Conservation (phyloP, 2,888 invertebrate species). For the Volucella bombylans region DNA sequence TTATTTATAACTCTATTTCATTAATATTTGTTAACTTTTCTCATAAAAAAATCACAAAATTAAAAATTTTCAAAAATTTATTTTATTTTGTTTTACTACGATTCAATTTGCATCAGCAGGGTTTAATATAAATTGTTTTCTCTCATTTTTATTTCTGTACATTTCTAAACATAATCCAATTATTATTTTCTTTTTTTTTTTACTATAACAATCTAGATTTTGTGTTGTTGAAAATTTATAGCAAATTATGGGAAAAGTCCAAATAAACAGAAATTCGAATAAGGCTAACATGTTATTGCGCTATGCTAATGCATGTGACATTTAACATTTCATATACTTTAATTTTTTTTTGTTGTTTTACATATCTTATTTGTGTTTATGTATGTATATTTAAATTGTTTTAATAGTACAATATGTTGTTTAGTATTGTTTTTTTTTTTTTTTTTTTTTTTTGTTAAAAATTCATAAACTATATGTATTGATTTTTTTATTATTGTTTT, state of each 20-base stretch:
- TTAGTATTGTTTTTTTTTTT: not conserved
- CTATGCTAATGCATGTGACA: conserved; percentile 68
- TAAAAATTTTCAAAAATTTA: conserved; percentile 41
- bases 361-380: conserved; percentile 39
- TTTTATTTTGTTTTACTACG: conserved; percentile 58
- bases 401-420: conserved; percentile 26
- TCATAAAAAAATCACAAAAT: conserved; percentile 73
- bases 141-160: conserved; percentile 52
- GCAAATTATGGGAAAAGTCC: conserved; percentile 44
- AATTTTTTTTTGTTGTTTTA: conserved; percentile 32
- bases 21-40: conserved; percentile 72
- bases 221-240: conserved; percentile 43
- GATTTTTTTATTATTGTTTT: conserved; percentile 48
- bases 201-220: conserved; percentile 48
- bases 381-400: conserved; percentile 10
- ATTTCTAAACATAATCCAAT: conserved; percentile 46
- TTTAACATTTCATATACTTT: conserved; percentile 55
- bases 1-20: conserved; percentile 67
- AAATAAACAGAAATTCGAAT: conserved; percentile 41
- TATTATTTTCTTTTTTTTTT: conserved; percentile 40
- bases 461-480: conserved; percentile 70
- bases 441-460: conserved; percentile 56
- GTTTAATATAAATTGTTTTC: conserved; percentile 17
- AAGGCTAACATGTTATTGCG: conserved; percentile 67
- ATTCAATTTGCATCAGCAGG: conserved; percentile 54